Evolutionary conservation across 2,797 vertebrate species (phyloP).

Genomic region (Microctenopoma lineatum): DNA sequence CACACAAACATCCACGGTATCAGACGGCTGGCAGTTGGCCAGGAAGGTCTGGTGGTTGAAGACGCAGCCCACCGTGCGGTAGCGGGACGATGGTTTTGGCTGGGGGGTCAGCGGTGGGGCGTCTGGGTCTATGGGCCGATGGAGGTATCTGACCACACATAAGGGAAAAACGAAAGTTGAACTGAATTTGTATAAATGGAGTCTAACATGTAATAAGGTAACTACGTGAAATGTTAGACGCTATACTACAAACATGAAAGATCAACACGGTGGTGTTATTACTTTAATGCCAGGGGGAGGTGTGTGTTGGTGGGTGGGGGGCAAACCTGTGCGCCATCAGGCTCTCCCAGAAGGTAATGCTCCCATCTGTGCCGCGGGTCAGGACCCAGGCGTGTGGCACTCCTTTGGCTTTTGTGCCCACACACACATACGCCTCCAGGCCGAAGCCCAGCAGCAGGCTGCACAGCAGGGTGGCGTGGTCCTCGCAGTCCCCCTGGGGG

Average conservation of each 20-base stretch:
- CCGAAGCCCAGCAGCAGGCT: conserved; percentile 96
- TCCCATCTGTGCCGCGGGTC: conserved; percentile 91
- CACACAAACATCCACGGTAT: conserved; percentile 90
- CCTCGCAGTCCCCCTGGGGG: conserved; percentile 95
- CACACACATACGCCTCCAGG: conserved; percentile 94
- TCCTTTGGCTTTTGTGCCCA: conserved; percentile 93
- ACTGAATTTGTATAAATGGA: not conserved
- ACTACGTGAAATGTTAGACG: not conserved
- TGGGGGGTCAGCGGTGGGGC: conserved; percentile 87
- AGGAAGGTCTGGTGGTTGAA: conserved; percentile 94
- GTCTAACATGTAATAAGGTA: not conserved
- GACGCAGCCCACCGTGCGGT: conserved; percentile 92
- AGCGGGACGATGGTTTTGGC: conserved; percentile 89
- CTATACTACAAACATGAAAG: not conserved
- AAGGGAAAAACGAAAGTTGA: not conserved
- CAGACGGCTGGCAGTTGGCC: conserved; percentile 94
- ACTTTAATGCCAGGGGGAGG: too few relatives aligned
- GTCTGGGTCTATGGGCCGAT: conserved; percentile 88
- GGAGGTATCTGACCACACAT: conserved; percentile 87
- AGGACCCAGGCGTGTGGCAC: conserved; percentile 94
- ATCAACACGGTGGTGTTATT: too few relatives aligned
- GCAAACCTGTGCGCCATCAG: conserved; percentile 92
- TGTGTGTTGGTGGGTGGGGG: too few relatives aligned
- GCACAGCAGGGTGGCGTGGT: conserved; percentile 95
- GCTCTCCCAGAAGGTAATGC: conserved; percentile 96